Conservation (phyloP, 2,888 invertebrate genomes). For the Caenorhabditis sp. region DNA sequence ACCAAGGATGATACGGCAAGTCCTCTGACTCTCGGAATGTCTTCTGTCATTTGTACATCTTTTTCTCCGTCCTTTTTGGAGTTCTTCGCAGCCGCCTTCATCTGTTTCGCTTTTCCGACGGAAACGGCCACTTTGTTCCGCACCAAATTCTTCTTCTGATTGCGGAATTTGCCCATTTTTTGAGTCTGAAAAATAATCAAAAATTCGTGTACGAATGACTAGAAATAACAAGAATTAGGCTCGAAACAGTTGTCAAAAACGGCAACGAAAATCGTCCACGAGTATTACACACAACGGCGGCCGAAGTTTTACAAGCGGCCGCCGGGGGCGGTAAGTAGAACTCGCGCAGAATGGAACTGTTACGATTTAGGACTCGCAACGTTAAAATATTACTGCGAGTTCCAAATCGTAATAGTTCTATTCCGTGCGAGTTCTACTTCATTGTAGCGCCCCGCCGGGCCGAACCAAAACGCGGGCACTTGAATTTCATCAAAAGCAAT, state of each 20-base stretch:
- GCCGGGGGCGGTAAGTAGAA: too few species aligned
- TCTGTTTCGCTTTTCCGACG: constrained; percentile 23
- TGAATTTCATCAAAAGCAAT: too few species aligned
- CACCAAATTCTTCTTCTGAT: constrained; percentile 49
- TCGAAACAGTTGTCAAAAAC: too few species aligned
- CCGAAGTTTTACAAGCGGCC: background rate
- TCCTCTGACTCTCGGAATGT: constrained; percentile 40
- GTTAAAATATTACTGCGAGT: too few species aligned
- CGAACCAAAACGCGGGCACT: too few species aligned
- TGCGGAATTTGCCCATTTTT: constrained; percentile 55
- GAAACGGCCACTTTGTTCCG: constrained; percentile 39
- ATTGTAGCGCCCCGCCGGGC: too few species aligned
- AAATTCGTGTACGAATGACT: too few species aligned
- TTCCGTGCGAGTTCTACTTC: too few species aligned
- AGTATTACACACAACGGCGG: background rate
- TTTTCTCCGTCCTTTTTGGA: constrained; percentile 42
- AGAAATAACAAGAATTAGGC: too few species aligned
- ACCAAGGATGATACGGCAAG: constrained; percentile 43
- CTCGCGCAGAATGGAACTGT: too few species aligned
- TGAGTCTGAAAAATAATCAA: background rate
- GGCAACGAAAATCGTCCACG: background rate
- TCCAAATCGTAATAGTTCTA: too few species aligned
- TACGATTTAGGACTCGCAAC: too few species aligned
- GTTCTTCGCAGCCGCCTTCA: constrained; percentile 31
- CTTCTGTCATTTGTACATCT: constrained; percentile 36